Evolutionary conservation across 2,797 vertebrate species (phyloP), one percentile per base, ranked within the genome.

Genomic region (Heliangelus exortis): DNA sequence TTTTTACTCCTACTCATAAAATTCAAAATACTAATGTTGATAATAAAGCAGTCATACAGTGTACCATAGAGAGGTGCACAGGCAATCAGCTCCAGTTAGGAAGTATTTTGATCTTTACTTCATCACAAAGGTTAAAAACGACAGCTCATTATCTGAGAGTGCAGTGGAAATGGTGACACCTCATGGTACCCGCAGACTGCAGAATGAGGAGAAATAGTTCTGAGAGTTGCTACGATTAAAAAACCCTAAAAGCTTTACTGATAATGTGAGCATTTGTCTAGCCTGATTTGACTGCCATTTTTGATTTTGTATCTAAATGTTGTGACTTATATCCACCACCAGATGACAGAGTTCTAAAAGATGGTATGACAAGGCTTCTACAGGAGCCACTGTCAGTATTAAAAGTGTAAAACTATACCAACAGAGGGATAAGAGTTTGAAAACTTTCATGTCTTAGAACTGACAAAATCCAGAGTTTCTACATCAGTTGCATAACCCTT

Each of bases 341-440:
- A 96, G 97, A 94, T 88, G 96, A 41, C 95, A 93, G 63, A 81
- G 87, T 85, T 82, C 48, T 15, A 78, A 79, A 59, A 74, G 51
- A 83, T 10, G 39, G 39, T 6, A 16, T 28, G 21, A 48, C 63
- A 53, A 9, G 9, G 21, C 36, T 17, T 53, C 73, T 59, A 11
- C 31, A 23, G 20, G 20, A 39, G 25, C 29, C 26, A n/a, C 3
- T 77, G 45, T 26, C 68, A 25, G 29, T 10, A 39, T 28, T 62
- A 15, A 1, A 43, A 75, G 58, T 9, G 17, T 23, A 82, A 69
- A 95, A 55, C 33, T 55, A 6, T 14, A 76, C 15, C 21, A 71
- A 59, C 18, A 18, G 48, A 1, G 10, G 41, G 33, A n/a, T 12
- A 9, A 47, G 47, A 71, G 21, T 62, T 87, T 47, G 67, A 78